A percentile compares a stretch with the other conserved stretches of the same genome.
Conservation (phyloP, 2,888 invertebrate genomes). For the Ophioninae sp. region DNA sequence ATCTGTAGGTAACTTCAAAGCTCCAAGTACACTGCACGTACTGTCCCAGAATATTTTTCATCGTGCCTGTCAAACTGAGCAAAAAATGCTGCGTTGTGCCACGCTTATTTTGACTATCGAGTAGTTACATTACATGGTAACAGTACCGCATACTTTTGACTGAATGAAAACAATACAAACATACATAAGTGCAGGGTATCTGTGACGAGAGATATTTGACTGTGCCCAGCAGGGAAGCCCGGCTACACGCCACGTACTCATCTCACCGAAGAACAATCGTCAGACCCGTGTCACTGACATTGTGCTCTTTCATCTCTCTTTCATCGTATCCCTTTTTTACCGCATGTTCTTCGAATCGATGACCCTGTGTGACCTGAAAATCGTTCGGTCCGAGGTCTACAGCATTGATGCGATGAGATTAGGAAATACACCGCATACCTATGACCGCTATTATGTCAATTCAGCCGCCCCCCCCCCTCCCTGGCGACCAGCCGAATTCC, state of each 20-base stretch:
- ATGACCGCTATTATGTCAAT: background rate
- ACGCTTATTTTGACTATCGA: slow-evolving; percentile 26
- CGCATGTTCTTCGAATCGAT: slow-evolving; percentile 15
- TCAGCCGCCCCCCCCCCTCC: background rate
- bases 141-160: background rate
- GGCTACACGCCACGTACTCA: slow-evolving; percentile 19
- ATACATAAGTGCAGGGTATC: slow-evolving; percentile 6
- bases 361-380: background rate
- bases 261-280: slow-evolving; percentile 27
- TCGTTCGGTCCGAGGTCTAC: background rate
- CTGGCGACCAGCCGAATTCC: background rate
- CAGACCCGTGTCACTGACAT: slow-evolving; percentile 13
- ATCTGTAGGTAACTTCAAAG: slow-evolving; percentile 8
- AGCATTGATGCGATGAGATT: slow-evolving; percentile 13
- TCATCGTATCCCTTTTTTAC: slow-evolving; percentile 1
- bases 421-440: slow-evolving; percentile 11
- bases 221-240: slow-evolving; percentile 7
- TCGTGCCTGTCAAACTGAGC: background rate
- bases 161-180: slow-evolving; percentile 17
- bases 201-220: slow-evolving; percentile 39
- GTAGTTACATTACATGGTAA: slow-evolving; percentile 1
- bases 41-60: background rate
- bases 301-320: slow-evolving; percentile 13
- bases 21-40: background rate
- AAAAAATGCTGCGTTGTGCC: slow-evolving; percentile 62